Conservation (phyloP, 2,797 vertebrate genomes). For the Malurus leucopterus region DNA sequence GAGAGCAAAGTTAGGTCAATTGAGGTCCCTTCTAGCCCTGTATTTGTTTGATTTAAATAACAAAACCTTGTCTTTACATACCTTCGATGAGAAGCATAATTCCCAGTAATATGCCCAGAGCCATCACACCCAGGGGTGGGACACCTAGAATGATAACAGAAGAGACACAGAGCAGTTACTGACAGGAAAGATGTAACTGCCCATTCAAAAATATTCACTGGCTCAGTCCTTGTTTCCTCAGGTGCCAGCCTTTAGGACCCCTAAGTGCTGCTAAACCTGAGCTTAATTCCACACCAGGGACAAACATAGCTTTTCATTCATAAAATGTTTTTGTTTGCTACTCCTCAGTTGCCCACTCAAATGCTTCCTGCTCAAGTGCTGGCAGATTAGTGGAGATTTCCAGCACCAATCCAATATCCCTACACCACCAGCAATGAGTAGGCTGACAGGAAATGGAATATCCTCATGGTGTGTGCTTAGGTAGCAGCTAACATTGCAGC, state of each 20-base stretch:
- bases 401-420: neutral
- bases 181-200: neutral
- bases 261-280: neutral
- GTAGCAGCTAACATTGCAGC: neutral
- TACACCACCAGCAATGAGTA: neutral
- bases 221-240: neutral
- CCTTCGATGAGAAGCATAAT: conserved; percentile 98
- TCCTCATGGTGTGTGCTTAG: neutral
- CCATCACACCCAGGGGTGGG: conserved; percentile 97
- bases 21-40: neutral
- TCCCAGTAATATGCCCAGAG: conserved; percentile 98
- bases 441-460: neutral
- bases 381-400: neutral
- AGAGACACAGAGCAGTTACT: conserved; percentile 40
- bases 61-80: conserved; percentile 60
- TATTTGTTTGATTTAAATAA: neutral
- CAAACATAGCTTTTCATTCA: neutral
- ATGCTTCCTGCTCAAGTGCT: neutral
- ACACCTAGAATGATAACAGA: conserved; percentile 84
- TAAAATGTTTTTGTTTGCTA: neutral
- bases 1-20: neutral
- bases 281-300: neutral
- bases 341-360: neutral
- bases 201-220: neutral
- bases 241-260: neutral